phyloP scores from a whole-genome alignment of 2,888 invertebrate genomes.

The Chymomyza procnemis region DNA sequence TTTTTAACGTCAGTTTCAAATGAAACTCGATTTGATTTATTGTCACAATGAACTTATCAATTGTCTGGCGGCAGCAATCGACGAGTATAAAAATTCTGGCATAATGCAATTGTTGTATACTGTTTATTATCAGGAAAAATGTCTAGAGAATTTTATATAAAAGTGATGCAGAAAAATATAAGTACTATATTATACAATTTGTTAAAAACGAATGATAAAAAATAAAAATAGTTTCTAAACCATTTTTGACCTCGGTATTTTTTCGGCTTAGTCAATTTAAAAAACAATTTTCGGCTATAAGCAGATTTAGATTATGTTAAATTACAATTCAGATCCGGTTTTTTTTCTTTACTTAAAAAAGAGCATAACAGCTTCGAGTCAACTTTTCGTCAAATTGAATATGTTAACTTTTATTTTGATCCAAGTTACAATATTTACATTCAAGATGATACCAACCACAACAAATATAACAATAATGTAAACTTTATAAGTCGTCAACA shows the following conservation, averaged over 20 bases:
- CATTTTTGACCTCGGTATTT: too few relatives aligned
- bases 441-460: background rate
- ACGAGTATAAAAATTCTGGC: background rate
- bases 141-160: background rate
- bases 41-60: slow-evolving; percentile 28
- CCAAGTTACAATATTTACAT: background rate
- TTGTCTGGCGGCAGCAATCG: background rate
- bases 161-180: background rate
- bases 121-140: background rate
- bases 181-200: background rate
- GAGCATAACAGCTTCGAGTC: background rate
- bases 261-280: too few relatives aligned
- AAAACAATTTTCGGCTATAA: too few relatives aligned
- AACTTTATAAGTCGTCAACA: background rate
- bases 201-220: background rate
- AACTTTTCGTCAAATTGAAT: background rate
- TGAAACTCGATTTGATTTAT: slow-evolving; percentile 12
- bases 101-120: background rate
- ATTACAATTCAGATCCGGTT: too few relatives aligned
- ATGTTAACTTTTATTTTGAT: background rate
- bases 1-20: background rate
- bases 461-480: background rate
- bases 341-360: too few relatives aligned
- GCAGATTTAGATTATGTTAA: too few relatives aligned
- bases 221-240: too few relatives aligned